Base-by-base conservation (phyloP, 2,113 vertebrate genomes). In the human region DNA sequence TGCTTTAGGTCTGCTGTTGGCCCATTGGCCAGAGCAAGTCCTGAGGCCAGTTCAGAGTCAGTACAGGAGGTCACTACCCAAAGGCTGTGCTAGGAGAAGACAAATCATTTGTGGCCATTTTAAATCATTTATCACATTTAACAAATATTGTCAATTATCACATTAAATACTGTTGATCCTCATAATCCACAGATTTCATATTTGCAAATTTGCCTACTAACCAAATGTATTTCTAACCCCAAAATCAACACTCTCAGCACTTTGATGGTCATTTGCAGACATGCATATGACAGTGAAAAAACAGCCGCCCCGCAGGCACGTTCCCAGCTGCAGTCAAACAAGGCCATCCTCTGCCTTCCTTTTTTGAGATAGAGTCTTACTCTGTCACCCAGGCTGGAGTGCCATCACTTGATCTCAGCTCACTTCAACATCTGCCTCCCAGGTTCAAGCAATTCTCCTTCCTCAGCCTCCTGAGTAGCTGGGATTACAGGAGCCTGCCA, bases 271-370 rank as follows among this genome's bases (percentile, higher is more conserved):
- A 80, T 57, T 45, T 18, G 13, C 45, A 92, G 73, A 55, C 1
- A 43, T 6, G 20, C 43, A 84, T 13, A 35, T 43, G 45, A 61
- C 1, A 2, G 45, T 12, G 61, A 8, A 45, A n/a, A 80, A 13
- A 18, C 0, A 64, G 75, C 18, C 8, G 0, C 13, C 27, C 2
- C 5, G 16, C 38, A 55, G n/a, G 1, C 35, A n/a, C 3, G 2
- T 18, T 81, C 75, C 17, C 43, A 13, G 32, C 79, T 40, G 45
- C 64, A 1, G n/a, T 48, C 1, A 14, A 25, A 48, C 25, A 4
- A 66, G 57, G 13, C 11, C 35, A 35, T 22, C 22, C 14, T 40
- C 32, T 17, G 17, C 16, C 48, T 27, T 40, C 27, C 50, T 27
- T 59, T 59, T 23, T 59, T 23, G 22, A 9, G 57, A 59, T 8